These are phyloP conservation scores for Epinotia bilunana DNA, from an alignment of 2,888 invertebrate genomes.

Conservation along the genomic window DNA sequence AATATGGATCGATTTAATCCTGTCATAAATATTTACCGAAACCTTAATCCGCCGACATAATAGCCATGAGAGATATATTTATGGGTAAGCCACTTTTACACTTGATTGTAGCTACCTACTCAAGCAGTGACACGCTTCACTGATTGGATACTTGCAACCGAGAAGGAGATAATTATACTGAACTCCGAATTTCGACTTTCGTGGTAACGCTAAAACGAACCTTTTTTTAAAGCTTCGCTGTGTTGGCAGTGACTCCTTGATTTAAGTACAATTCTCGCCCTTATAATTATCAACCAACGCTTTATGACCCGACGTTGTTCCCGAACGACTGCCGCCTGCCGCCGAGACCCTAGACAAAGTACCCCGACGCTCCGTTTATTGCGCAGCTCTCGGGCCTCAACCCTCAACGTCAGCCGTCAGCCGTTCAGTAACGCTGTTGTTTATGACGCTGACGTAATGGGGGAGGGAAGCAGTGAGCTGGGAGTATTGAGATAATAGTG, in stretches of 20 bases:
- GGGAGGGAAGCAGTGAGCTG: not conserved
- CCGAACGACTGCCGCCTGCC: not conserved
- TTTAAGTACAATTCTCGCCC: not conserved
- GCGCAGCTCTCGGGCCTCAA: not conserved
- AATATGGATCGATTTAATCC: too few relatives aligned
- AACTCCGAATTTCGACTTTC: too few relatives aligned
- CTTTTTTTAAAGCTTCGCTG: not conserved
- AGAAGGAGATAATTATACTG: too few relatives aligned
- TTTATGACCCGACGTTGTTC: not conserved
- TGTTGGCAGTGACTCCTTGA: too few relatives aligned
- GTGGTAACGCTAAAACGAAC: too few relatives aligned
- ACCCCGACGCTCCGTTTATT: not conserved
- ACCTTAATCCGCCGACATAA: too few relatives aligned
- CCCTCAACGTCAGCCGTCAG: not conserved
- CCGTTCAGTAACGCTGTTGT: not conserved
- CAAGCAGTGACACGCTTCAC: too few relatives aligned
- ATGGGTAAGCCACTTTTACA: too few relatives aligned
- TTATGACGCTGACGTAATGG: conserved; percentile 12
- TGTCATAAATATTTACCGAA: too few relatives aligned
- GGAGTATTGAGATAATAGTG: not conserved
- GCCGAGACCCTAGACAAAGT: not conserved
- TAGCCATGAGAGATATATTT: too few relatives aligned
- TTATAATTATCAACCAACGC: conserved; percentile 1
- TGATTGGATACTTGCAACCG: too few relatives aligned
- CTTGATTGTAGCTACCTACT: too few relatives aligned